Evolutionary conservation across 37 sponge, comb jelly and placozoan species (phyloP).

Genomic region (Oscarella lobularis): DNA sequence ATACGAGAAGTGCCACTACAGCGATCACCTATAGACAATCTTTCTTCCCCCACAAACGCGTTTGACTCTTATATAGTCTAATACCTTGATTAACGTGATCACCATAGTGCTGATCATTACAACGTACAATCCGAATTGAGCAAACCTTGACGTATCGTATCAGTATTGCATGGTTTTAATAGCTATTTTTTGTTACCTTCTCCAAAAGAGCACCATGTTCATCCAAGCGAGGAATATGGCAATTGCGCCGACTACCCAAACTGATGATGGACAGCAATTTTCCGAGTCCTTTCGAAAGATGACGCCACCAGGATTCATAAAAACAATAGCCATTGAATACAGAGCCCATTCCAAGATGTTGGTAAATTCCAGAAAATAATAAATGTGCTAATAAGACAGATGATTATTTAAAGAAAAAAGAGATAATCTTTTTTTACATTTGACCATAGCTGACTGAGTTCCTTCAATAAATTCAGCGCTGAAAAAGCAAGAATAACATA

Average conservation of each 20-base stretch:
- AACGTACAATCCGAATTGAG: background rate
- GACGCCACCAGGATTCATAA: background rate
- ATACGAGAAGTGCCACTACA: background rate
- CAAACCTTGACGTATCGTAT: background rate
- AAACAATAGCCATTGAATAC: background rate
- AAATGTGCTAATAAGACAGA: no score
- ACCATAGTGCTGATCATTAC: constrained; percentile 2
- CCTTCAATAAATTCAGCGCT: background rate
- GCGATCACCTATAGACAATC: background rate
- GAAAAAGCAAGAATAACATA: background rate
- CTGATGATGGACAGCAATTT: background rate
- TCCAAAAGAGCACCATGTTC: constrained; percentile 3
- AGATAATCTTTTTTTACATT: no score
- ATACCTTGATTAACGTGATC: background rate
- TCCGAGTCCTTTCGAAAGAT: background rate
- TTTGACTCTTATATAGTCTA: no score
- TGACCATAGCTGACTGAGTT: background rate
- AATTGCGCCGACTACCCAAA: background rate
- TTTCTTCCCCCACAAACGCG: no score
- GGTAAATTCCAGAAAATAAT: background rate
- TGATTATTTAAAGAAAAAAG: no score
- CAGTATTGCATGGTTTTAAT: background rate
- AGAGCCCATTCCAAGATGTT: background rate
- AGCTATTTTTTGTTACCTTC: background rate
- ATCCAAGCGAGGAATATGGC: background rate